These are phyloP conservation scores for Tiliacea aurago DNA, from an alignment of 2,888 invertebrate species.

Conservation along the genomic window DNA sequence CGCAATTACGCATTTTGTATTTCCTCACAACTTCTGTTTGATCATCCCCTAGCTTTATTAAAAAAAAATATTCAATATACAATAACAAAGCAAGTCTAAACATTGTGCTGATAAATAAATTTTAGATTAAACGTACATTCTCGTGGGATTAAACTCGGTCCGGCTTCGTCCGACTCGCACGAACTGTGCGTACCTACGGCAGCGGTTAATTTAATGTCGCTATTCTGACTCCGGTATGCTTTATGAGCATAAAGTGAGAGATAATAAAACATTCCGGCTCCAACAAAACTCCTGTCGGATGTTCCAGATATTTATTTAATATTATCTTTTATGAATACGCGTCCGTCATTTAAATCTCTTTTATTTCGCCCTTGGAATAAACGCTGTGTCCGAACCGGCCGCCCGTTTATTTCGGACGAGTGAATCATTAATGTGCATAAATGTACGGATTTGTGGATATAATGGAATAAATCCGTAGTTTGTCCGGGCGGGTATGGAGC, in stretches of 20 bases:
- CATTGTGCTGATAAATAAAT: conserved; percentile 41
- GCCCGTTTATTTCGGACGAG: conserved; percentile 49
- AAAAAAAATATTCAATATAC: conserved; percentile 36
- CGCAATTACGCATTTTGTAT: conserved; percentile 47
- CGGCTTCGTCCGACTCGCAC: conserved; percentile 46
- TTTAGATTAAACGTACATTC: conserved; percentile 65
- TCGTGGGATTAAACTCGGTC: conserved; percentile 61
- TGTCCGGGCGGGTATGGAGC: conserved; percentile 49
- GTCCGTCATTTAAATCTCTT: conserved; percentile 65
- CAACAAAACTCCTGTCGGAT: conserved; percentile 60
- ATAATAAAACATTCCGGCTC: conserved; percentile 68
- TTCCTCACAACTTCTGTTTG: conserved; percentile 25
- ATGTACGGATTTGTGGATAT: conserved; percentile 43
- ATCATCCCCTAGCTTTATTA: conserved; percentile 18
- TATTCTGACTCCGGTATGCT: conserved; percentile 53
- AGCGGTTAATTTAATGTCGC: conserved; percentile 72
- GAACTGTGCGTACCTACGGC: conserved; percentile 56
- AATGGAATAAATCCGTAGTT: conserved; percentile 56
- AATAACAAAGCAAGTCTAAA: conserved; percentile 37
- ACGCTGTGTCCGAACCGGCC: conserved; percentile 45
- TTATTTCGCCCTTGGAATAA: conserved; percentile 65
- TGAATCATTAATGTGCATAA: conserved; percentile 56
- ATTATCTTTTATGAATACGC: conserved; percentile 65
- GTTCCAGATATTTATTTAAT: conserved; percentile 68
- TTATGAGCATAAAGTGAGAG: conserved; percentile 69